phyloP scores from a whole-genome alignment of 2,797 vertebrate species.

The Mus caroli region DNA sequence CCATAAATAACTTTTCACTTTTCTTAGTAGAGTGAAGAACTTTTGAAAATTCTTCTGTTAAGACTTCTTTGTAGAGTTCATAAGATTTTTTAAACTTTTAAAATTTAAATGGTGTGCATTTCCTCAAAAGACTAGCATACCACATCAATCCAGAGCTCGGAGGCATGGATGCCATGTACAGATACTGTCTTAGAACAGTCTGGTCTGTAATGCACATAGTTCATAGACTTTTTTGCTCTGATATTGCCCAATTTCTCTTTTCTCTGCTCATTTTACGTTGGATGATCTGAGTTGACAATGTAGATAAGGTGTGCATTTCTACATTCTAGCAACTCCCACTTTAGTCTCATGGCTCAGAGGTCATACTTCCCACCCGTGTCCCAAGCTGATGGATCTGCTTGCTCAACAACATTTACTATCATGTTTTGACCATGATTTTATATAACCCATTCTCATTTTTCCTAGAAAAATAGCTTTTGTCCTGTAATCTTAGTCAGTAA shows the following conservation, averaged over 20 bases:
- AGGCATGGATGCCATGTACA: background rate
- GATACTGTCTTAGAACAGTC: background rate
- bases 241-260: background rate
- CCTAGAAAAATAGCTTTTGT: background rate
- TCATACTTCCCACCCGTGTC: background rate
- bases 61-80: background rate
- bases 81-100: background rate
- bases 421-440: slow-evolving; percentile 63
- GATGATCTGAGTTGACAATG: slow-evolving; percentile 51
- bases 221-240: background rate
- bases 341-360: background rate
- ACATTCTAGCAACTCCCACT: slow-evolving; percentile 41
- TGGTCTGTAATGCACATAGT: background rate
- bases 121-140: background rate
- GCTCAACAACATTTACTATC: slow-evolving; percentile 7
- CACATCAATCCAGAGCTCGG: slow-evolving; percentile 45
- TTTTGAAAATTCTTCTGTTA: background rate
- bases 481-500: slow-evolving; percentile 51
- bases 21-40: background rate
- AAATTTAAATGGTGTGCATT: background rate
- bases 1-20: background rate
- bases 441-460: slow-evolving; percentile 56
- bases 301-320: background rate
- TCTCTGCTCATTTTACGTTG: background rate
- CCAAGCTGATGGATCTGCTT: background rate